Evolutionary conservation across 2,797 vertebrate species (phyloP).

Genomic region (Onychomys arenicola): DNA sequence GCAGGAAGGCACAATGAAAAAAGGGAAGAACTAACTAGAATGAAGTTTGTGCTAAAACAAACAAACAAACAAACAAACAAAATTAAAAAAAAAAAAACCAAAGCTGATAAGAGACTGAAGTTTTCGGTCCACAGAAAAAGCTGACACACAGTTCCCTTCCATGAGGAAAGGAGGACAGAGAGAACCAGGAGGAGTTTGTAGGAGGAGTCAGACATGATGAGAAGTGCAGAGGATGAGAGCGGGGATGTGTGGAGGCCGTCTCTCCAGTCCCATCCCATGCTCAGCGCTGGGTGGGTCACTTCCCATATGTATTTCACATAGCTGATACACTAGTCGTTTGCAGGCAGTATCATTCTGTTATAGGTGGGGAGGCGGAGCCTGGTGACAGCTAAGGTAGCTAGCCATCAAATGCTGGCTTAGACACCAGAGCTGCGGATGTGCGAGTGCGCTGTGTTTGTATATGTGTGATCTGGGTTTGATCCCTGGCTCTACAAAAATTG

Average conservation of each 20-base stretch:
- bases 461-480: not conserved
- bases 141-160: not conserved
- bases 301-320: accelerated
- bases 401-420: not conserved
- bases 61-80: no score
- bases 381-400: not conserved
- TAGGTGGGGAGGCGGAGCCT: not conserved
- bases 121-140: not conserved
- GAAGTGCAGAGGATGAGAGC: not conserved
- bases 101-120: not conserved
- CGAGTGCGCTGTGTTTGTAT: not conserved
- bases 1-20: not conserved
- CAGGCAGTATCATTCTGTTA: not conserved
- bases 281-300: not conserved
- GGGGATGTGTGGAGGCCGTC: not conserved
- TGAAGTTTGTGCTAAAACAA: not conserved
- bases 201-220: not conserved
- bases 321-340: not conserved
- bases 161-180: not conserved
- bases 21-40: not conserved
- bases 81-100: not conserved
- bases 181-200: slow-evolving; percentile 1
- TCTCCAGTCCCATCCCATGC: not conserved
- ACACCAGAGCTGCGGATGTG: not conserved
- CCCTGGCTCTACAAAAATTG: not conserved